Percentiles rank a stretch among this genome's conserved stretches.
phyloP scores from a whole-genome alignment of 2,113 vertebrate species.

The Tychaedon coryphoeus region DNA sequence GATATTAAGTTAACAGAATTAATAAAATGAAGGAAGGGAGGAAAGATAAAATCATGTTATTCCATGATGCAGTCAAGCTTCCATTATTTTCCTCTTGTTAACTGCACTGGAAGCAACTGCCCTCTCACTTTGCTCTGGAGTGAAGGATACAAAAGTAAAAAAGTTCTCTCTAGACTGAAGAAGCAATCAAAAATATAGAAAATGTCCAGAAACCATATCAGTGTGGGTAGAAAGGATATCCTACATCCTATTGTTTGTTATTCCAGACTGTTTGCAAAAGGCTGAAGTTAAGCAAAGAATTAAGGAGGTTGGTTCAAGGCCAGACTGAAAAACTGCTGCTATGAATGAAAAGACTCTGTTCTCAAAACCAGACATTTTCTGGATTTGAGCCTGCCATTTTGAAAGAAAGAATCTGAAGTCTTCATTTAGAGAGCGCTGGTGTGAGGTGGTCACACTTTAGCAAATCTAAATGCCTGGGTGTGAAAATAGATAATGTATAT shows the following conservation, averaged over 20 bases:
- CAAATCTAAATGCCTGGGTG: not conserved
- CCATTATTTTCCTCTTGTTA: not conserved
- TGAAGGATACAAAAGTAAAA: not conserved
- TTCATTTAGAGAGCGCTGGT: not conserved
- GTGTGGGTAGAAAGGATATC: not conserved
- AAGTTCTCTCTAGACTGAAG: not conserved
- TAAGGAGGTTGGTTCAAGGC: not conserved
- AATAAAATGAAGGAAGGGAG: not conserved
- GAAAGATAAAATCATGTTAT: not conserved
- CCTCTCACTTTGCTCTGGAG: not conserved
- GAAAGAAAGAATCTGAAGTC: not conserved
- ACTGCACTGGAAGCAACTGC: not conserved
- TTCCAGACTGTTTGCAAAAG: not conserved
- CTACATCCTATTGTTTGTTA: not conserved
- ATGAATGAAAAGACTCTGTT: not conserved
- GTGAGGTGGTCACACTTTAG: not conserved
- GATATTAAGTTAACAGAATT: constrained; percentile 13
- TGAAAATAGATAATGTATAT: not conserved
- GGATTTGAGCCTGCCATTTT: not conserved
- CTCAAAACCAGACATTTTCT: not conserved
- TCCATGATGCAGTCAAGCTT: not conserved
- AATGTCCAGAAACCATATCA: not conserved
- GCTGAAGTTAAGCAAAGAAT: not conserved
- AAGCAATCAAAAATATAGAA: not conserved
- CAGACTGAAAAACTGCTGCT: not conserved